Base-by-base conservation (phyloP, 2,113 vertebrate genomes). In the Muntiacus reevesi region DNA sequence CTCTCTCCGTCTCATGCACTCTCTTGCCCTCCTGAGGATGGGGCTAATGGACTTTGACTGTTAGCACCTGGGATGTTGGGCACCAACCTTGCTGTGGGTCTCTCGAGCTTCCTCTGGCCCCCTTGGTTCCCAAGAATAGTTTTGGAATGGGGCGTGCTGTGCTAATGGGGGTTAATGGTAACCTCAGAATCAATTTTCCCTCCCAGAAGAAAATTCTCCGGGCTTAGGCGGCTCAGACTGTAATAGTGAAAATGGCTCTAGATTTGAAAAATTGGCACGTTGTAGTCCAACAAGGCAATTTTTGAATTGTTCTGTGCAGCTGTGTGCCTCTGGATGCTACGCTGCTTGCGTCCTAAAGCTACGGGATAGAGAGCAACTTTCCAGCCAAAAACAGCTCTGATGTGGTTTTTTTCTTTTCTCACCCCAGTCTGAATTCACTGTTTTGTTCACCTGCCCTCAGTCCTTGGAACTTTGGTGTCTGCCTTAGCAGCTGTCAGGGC, bases 221-320 rank as follows among this genome's bases (percentile, higher is more conserved):
- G 67, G 97, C 98, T 98, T 67, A 78, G 1, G 98, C 78, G 83
- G 96, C 98, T 87, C 96, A 98, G 95, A 98, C 98, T 98, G 95
- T 98, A 99, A 98, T 98, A 98, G 96, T 98, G 98, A 88, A 99
- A 99, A 99, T 98, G 98, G 98, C 98, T 94, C 96, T 98, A 98
- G 98, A 99, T 98, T 98, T 98, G 98, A 98, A 94, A 98, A 99
- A 99, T 98, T 99, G 99, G 98, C 98, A 98, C 95, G 94, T 90
- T 98, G 98, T 89, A 91, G 98, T 82, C 98, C 98, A 98, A 98
- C 98, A 98, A 98, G 98, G 98, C 99, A 98, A 99, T 99, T 97
- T 98, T 78, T 97, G 98, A 98, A 98, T 98, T 98, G 98, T 98
- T 98, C 98, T 89, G 2, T 93, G 97, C 98, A 98, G 98, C 98